A percentile compares a stretch with the other conserved stretches of the same genome.
Conservation (phyloP, 2,113 vertebrate genomes). For the Misgurnus anguillicaudatus region DNA sequence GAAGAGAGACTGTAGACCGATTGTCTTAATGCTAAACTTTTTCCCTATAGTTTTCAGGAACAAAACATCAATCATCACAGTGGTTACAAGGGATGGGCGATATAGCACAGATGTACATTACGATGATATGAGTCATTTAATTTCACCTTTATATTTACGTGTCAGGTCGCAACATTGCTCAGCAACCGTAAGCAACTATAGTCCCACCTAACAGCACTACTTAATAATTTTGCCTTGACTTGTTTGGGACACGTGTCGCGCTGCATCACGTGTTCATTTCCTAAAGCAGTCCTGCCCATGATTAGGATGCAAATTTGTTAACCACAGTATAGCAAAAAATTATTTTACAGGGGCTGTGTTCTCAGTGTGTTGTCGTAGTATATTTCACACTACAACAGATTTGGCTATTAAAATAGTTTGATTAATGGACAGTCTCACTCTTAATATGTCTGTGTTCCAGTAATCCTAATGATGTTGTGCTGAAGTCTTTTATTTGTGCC, state of each 20-base stretch:
- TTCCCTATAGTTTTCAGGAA: not conserved
- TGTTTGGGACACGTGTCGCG: not conserved
- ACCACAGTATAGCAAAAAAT: too few species aligned
- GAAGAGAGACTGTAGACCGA: not conserved
- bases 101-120: too few species aligned
- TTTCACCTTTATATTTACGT: not conserved
- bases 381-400: too few species aligned
- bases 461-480: not conserved
- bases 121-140: too few species aligned
- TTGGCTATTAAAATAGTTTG: too few species aligned
- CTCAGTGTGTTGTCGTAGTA: too few species aligned
- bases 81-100: not conserved
- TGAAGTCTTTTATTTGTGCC: not conserved
- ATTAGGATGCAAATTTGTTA: not conserved
- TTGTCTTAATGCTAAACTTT: not conserved
- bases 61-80: not conserved
- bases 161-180: not conserved
- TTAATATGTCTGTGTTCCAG: too few species aligned
- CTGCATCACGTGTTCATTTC: not conserved
- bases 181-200: not conserved
- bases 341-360: too few species aligned
- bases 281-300: not conserved
- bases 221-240: not conserved
- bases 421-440: too few species aligned
- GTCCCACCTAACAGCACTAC: not conserved